Evolutionary conservation across 2,797 vertebrate genomes (phyloP), one percentile per base, ranked within the genome.

Genomic region (Margarornis squamiger): DNA sequence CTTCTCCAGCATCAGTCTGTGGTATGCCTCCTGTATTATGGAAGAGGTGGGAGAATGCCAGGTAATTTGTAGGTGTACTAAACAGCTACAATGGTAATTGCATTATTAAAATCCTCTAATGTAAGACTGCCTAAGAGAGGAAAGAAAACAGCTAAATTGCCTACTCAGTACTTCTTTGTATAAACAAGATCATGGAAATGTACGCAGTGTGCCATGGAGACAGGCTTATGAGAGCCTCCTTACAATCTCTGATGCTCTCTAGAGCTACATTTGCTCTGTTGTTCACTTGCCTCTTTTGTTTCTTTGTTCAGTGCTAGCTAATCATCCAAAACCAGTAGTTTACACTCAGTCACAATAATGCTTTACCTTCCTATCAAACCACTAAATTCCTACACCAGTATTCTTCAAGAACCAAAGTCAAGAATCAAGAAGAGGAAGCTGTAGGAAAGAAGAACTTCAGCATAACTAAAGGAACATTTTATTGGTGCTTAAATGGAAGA

Each of bases 171-270:
- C 43, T 92, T 93, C 90, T 92, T 73, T 86, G 88, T 82, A 93
- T 71, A 95, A 96, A 90, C 88, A 95, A 92, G 92, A 52, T 74
- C 61, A 86, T 91, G 79, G 93, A 95, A 96, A 94, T 92, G 74
- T 85, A 95, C 7, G 2, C 70, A 17, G 67, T 61, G 88, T 94
- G 82, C 93, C 91, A 73, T 71, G 83, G 87, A 96, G 92, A 96
- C 90, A 52, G 45, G 55, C 20, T 93, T 45, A 43, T 61, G 80
- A 90, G 76, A 94, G 88, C 88, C 86, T 94, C 45, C 83, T 76
- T 76, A 67, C 41, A 91, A 61, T 61, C 66, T 86, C 79, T 86
- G 81, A 90, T 0, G 0, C 26, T 93, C 71, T 86, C 70, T 61
- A 41, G 19, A 46, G 80, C 67, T 86, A 15, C 73, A 79, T 94